A percentile compares a stretch with the other conserved stretches of the same genome.
Conservation (phyloP, 2,113 vertebrate genomes). For the Cyphomyrus plagiostoma region DNA sequence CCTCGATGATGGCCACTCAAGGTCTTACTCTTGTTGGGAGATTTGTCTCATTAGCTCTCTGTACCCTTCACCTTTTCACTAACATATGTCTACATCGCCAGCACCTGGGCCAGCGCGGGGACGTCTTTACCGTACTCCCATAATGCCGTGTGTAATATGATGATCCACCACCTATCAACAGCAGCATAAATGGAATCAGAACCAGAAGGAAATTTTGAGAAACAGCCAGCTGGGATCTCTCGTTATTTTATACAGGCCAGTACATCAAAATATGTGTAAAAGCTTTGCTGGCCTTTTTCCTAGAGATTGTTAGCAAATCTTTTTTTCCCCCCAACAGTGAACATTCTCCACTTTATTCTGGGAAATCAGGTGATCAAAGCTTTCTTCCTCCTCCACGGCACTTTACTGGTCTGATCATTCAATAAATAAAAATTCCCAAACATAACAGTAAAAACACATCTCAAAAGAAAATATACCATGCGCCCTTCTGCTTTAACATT, state of each 20-base stretch:
- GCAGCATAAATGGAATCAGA: not conserved
- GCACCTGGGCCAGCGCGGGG: not conserved
- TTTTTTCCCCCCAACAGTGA: not conserved
- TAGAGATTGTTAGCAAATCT: not conserved
- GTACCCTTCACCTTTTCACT: not conserved
- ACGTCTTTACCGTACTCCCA: not conserved
- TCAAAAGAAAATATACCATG: not conserved
- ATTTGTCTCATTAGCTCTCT: not conserved
- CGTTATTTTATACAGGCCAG: not conserved
- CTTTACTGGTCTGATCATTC: not conserved
- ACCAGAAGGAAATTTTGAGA: not conserved
- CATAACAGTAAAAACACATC: not conserved
- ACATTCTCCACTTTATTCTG: not conserved
- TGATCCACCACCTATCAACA: not conserved
- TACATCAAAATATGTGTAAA: not conserved
- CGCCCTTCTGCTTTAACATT: not conserved
- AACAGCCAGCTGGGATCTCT: not conserved
- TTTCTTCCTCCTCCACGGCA: not conserved
- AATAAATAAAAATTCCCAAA: not conserved
- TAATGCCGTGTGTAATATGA: not conserved
- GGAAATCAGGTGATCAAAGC: not conserved
- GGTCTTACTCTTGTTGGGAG: not conserved
- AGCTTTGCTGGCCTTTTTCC: not conserved
- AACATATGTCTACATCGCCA: not conserved
- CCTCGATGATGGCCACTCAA: not conserved